Conservation (phyloP, 1,140 invertebrate genomes). For the Liolophura sinensis region DNA sequence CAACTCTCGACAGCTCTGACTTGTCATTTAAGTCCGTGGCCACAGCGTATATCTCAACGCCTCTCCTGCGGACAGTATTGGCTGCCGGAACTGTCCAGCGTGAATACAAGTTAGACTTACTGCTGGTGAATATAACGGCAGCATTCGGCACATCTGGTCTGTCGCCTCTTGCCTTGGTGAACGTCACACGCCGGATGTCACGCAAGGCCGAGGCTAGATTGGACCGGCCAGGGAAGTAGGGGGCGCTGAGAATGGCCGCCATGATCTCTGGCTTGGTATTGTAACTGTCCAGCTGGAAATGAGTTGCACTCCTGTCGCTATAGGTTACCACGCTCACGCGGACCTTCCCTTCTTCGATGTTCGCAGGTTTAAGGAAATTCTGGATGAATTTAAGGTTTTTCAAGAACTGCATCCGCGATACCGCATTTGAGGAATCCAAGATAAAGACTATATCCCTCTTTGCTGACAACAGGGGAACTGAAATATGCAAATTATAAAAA, state of each 20-base stretch:
- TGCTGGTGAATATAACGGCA: conserved; percentile 41
- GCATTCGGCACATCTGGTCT: conserved; percentile 44
- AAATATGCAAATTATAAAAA: too few relatives aligned
- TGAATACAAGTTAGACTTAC: too few relatives aligned
- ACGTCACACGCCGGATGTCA: conserved; percentile 26
- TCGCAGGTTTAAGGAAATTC: conserved; percentile 21
- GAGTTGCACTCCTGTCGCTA: conserved; percentile 19
- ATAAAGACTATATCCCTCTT: conserved; percentile 32
- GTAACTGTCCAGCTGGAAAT: conserved; percentile 24
- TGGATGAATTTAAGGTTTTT: conserved; percentile 26
- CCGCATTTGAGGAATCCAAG: conserved; percentile 34
- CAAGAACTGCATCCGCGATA: conserved; percentile 28
- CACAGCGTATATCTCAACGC: too few relatives aligned
- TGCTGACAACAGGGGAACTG: neutral
- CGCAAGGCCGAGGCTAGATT: conserved; percentile 33
- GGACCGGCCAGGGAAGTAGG: conserved; percentile 20
- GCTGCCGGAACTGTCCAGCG: too few relatives aligned
- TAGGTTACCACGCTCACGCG: conserved; percentile 32
- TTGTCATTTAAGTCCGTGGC: too few relatives aligned
- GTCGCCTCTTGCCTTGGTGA: conserved; percentile 32
- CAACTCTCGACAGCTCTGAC: too few relatives aligned
- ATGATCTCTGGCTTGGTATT: conserved; percentile 14
- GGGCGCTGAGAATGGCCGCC: conserved; percentile 23
- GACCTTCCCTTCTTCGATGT: conserved; percentile 29
- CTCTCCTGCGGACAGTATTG: too few relatives aligned